Conservation (phyloP, 2,888 invertebrate species). For the Pediacus dermestoides region DNA sequence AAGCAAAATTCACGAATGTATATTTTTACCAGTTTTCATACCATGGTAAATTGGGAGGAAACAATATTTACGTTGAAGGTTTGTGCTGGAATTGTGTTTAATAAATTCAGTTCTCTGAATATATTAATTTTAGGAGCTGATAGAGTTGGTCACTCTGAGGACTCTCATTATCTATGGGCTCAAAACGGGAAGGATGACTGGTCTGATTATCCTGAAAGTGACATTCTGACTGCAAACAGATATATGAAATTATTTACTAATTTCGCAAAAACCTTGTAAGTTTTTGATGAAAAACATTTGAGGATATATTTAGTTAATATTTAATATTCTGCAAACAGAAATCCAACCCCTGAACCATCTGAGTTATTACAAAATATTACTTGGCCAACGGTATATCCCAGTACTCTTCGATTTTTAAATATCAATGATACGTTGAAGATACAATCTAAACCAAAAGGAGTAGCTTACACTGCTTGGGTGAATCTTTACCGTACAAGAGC, state of each 20-base stretch:
- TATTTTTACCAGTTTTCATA: constrained; percentile 31
- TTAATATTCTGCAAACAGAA: constrained; percentile 22
- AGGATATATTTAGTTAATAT: constrained; percentile 3
- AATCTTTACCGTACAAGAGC: constrained; percentile 18
- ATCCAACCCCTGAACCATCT: constrained; percentile 37
- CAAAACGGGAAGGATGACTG: constrained; percentile 26
- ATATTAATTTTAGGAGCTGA: constrained; percentile 19
- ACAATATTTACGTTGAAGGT: constrained; percentile 21
- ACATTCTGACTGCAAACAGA: constrained; percentile 8
- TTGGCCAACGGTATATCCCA: constrained; percentile 21
- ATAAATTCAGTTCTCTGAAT: constrained; percentile 1
- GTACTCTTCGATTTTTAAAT: constrained; percentile 21
- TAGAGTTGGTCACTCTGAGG: constrained; percentile 27
- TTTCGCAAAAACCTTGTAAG: constrained; percentile 53
- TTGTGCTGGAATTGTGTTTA: background rate
- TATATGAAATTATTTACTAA: constrained; percentile 51
- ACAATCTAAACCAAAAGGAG: constrained; percentile 18
- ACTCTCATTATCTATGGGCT: constrained; percentile 21
- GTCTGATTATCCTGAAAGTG: constrained; percentile 12
- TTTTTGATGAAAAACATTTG: too few species aligned
- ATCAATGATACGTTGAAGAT: constrained; percentile 21
- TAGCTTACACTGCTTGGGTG: constrained; percentile 17
- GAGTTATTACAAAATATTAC: constrained; percentile 20
- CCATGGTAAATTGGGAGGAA: constrained; percentile 22
- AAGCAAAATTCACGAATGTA: constrained; percentile 20